These are phyloP conservation scores for Caenorhabditis tropicalis DNA, from an alignment of 1,140 invertebrate species.

Conservation along the genomic window DNA sequence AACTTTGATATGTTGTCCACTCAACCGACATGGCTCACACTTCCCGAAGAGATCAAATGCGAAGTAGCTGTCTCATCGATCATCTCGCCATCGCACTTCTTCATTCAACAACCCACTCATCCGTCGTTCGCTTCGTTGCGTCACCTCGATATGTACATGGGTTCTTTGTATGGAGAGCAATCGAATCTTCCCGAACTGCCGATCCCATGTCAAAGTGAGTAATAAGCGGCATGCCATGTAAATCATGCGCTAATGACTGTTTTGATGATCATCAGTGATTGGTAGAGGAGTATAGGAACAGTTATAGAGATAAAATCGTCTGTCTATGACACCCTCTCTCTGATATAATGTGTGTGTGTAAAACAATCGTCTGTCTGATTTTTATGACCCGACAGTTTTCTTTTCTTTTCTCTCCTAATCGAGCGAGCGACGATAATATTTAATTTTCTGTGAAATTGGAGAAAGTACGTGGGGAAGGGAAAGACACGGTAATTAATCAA, in stretches of 20 bases:
- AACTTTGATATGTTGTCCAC: slow-evolving; percentile 51
- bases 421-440: too few species aligned
- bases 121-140: slow-evolving; percentile 85
- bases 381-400: not conserved
- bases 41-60: slow-evolving; percentile 89
- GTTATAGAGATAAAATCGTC: too few species aligned
- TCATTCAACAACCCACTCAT: slow-evolving; percentile 86
- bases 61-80: slow-evolving; percentile 86
- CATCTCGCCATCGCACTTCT: slow-evolving; percentile 83
- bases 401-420: too few species aligned
- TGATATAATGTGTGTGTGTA: not conserved
- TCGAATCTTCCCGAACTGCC: slow-evolving; percentile 74
- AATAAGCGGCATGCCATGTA: not conserved
- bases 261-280: not conserved
- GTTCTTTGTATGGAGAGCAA: slow-evolving; percentile 73
- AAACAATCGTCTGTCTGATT: not conserved
- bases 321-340: too few species aligned
- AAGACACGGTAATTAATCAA: slow-evolving; percentile 4
- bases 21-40: slow-evolving; percentile 75
- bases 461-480: not conserved
- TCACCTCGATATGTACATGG: slow-evolving; percentile 79
- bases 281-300: too few species aligned
- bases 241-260: not conserved
- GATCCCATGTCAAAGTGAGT: slow-evolving; percentile 72
- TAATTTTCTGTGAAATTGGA: not conserved